Evolutionary conservation across 2,113 vertebrate genomes (phyloP), one percentile per base, ranked within the genome.

Genomic region (Melospiza georgiana): DNA sequence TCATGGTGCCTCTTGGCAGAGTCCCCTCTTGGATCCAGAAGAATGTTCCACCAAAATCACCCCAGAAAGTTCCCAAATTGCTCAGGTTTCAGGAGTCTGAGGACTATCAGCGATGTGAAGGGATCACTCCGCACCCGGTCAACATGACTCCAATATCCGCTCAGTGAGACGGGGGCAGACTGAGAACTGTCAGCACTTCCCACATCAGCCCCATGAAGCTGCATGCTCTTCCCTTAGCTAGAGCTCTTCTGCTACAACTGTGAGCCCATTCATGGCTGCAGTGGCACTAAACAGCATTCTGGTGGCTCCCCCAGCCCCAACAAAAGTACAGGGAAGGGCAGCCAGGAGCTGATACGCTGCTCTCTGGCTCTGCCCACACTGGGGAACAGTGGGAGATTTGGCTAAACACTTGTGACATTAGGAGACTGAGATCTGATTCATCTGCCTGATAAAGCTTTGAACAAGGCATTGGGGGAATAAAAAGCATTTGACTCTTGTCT

Each of bases 361-460:
- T 79, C 65, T 75, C 62, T 48, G 84, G 10, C 55, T 88, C 57
- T 80, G 35, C 49, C 43, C 1, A 0, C 2, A 0, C 28, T 44
- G 48, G 49, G 79, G 27, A 90, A n/a, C 37, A 58, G 75, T 20
- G 54, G 72, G 66, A 73, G 28, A 75, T 74, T 83, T 5, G 25
- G 62, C 6, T 11, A 86, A 77, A 80, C 0, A 8, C 68, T 91
- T 48, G 41, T 66, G 89, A 49, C 39, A 54, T 86, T 84, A 73
- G 61, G 78, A 93, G 72, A 15, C n/a, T 6, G 6, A 73, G 61
- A 77, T 83, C 71, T 89, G 80, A 89, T 85, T 88, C 51, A 71
- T 76, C 65, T 92, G 57, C 35, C 66, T 51, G 85, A 96, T 96
- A 96, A 96, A 86, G 80, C 72, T 92, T 71, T 86, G 88, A 93